Base-by-base conservation (phyloP, 2,888 invertebrate genomes). In the Scaptodrosophila latifasciaeformis region DNA sequence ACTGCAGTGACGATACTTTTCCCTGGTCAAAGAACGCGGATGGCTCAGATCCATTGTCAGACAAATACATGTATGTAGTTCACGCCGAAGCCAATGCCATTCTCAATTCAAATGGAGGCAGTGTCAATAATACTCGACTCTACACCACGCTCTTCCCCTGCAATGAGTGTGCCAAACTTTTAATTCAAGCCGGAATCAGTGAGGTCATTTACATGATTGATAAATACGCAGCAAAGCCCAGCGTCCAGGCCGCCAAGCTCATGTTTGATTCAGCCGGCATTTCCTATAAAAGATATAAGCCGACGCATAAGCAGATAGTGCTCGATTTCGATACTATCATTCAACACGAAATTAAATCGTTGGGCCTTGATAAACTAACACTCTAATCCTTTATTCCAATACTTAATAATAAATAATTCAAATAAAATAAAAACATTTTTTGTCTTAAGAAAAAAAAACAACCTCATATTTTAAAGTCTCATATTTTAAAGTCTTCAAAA, bases 51-150 rank as follows among this genome's bases (percentile, higher is more conserved):
- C 84, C 87, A 10, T 85, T 94, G 49, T 89, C 95, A 35, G 92
- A 90, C 47, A 99, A 99, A 88, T 91, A 91, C 85, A 88, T 94
- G 60, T 99, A 96, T 59, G 99, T 99, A 0, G 97, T 97, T 64
- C 99, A 99, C 87, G 99, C 99, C 2, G 99, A 99, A 88, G 90
- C 97, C 88, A 99, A 99, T 88, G 99, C 99, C 1, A 94, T 99
- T 64, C 81, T 98, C 12, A 99, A 99, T 85, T 96, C 93, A 84
- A 96, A 96, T 84, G 89, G 90, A 0, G 88, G 90, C 0, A 91
- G 93, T 87, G 88, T 97, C 0, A 91, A 90, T 67, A 90, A 91
- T 62, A 96, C 96, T 80, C 90, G 90, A 0, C 91, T 99, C 0
- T 99, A 96, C 82, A 95, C 96, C 0, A 93, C 92, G 0, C 86